Evolutionary conservation across 1,140 invertebrate species (phyloP), one percentile per base, ranked within the genome.

Genomic region (Drosophila yakuba): DNA sequence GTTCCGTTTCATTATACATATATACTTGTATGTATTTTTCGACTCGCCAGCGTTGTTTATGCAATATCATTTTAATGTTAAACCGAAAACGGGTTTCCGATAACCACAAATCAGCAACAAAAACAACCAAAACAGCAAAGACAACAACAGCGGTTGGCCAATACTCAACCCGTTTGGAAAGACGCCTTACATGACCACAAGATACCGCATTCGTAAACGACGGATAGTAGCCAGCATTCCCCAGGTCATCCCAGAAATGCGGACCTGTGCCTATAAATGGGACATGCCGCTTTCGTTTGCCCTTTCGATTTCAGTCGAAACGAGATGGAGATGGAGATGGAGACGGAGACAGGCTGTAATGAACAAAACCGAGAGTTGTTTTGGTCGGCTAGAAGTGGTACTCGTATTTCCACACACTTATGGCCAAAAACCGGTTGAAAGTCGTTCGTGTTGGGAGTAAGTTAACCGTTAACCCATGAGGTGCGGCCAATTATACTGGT

Each of bases 301-400:
- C 84, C 84, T 89, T 89, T 89, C 84, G 66, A 51, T 89, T 89
- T 84, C 85, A 58, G 68, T 71, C 50, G 32, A 81, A 48, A 48
- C 61, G 57, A 78, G 56, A 61, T 60, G 51, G 36, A 41, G 51
- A 44, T 20, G 51, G 57, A 78, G 56, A 61, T 60, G 51, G 36
- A 41, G 51, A 44, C 25, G 51, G 36, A 41, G 51, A 44, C 25
- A 17, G 57, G 36, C 36, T 23, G 51, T 15, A 58, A 36, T 48
- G 44, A 51, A 60, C 38, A 82, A 82, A 83, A 85, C 25, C 51
- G 80, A 89, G 85, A 90, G 84, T 89, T 74, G 84, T 89, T 90
- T 84, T 67, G 74, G 51, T 77, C 54, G 60, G 48, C 73, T 86
- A 86, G 75, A 86, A 86, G 81, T 60, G 57, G 78, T 78, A 57